Evolutionary conservation across 2,888 invertebrate genomes (phyloP).

Genomic region (Idaea biselata): DNA sequence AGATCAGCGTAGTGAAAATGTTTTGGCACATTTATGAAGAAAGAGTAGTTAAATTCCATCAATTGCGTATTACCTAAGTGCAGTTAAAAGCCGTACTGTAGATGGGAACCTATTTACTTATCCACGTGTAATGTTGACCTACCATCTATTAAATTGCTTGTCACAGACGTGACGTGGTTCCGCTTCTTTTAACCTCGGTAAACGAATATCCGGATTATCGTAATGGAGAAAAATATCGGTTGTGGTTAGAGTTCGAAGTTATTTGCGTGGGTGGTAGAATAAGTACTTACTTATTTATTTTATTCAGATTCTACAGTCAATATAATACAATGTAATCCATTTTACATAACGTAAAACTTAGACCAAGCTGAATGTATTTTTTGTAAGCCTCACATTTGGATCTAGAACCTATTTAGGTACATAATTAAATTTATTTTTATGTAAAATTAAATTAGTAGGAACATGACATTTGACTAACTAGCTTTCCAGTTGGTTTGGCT

Average conservation of each 20-base stretch:
- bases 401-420: no score
- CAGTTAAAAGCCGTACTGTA: not conserved
- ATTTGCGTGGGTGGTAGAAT: not conserved
- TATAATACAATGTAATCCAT: no score
- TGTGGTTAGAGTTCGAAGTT: not conserved
- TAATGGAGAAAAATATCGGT: not conserved
- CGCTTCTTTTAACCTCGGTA: not conserved
- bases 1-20: no score
- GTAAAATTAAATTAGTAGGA: no score
- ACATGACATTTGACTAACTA: no score
- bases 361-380: no score
- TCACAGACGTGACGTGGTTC: not conserved
- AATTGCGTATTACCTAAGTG: not conserved
- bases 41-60: not conserved
- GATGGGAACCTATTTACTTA: not conserved
- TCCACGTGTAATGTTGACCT: not conserved
- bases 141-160: not conserved
- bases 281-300: not conserved
- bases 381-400: no score
- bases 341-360: no score
- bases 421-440: no score
- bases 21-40: no score
- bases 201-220: slow-evolving; percentile 1
- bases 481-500: no score
- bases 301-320: no score